Conservation (phyloP, 1,140 invertebrate genomes). For the Caenorhabditis elegans region DNA sequence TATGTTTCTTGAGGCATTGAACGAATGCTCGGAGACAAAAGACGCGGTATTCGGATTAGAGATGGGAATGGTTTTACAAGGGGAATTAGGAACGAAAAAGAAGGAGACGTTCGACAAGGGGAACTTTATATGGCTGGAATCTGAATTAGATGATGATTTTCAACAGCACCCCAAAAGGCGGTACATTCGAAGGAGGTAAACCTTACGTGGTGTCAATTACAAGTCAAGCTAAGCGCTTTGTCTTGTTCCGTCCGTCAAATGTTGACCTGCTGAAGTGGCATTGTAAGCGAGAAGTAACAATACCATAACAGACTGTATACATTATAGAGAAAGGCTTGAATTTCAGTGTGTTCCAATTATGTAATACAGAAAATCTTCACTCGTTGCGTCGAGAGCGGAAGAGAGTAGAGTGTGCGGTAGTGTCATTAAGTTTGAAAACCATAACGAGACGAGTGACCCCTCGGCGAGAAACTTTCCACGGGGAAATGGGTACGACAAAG, state of each 20-base stretch:
- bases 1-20: background rate
- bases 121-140: background rate
- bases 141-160: background rate
- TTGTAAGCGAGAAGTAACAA: background rate
- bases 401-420: background rate
- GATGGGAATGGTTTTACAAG: constrained; percentile 10
- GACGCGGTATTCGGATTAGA: constrained; percentile 16
- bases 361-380: background rate
- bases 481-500: constrained; percentile 14
- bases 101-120: background rate
- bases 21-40: constrained; percentile 1
- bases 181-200: background rate
- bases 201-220: constrained; percentile 21
- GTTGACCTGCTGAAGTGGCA: constrained; percentile 14
- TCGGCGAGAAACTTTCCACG: background rate
- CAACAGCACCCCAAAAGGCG: background rate
- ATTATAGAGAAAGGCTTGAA: background rate
- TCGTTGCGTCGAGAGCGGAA: constrained; percentile 7
- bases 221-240: constrained; percentile 13
- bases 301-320: background rate
- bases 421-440: constrained; percentile 18
- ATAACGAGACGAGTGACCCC: constrained; percentile 15
- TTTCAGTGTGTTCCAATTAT: constrained; percentile 32
- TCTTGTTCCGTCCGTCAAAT: background rate
- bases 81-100: background rate